A percentile compares a stretch with the other conserved stretches of the same genome.
phyloP scores from a whole-genome alignment of 2,113 vertebrate species.

The Pogonocichla stellata region DNA sequence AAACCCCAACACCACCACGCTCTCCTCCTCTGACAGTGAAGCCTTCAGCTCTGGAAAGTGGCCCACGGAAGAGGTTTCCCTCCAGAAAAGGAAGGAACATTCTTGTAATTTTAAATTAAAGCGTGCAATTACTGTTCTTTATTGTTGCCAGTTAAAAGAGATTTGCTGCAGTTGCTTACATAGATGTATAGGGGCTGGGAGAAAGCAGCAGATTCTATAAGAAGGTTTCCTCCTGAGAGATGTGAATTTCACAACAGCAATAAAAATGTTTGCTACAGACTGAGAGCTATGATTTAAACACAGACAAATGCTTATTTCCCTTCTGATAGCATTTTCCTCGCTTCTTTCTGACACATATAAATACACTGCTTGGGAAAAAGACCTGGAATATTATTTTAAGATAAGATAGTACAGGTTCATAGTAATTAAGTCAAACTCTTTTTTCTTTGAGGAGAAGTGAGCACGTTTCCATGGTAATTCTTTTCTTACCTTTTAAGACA shows the following conservation, averaged over 20 bases:
- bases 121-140: slow-evolving; percentile 52
- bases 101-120: slow-evolving; percentile 49
- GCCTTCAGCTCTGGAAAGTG: neutral
- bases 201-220: slow-evolving; percentile 37
- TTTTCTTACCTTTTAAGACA: slow-evolving; percentile 74
- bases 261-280: slow-evolving; percentile 56
- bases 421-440: slow-evolving; percentile 61
- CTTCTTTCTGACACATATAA: slow-evolving; percentile 44
- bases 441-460: slow-evolving; percentile 38
- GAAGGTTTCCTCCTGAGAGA: slow-evolving; percentile 66
- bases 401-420: slow-evolving; percentile 60
- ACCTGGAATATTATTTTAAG: slow-evolving; percentile 63
- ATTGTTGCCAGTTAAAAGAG: slow-evolving; percentile 61
- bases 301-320: slow-evolving; percentile 53
- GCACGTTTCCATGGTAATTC: slow-evolving; percentile 71
- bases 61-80: slow-evolving; percentile 10
- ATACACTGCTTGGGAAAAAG: slow-evolving; percentile 35
- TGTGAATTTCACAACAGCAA: slow-evolving; percentile 66
- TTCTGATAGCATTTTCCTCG: slow-evolving; percentile 44
- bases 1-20: neutral
- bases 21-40: neutral
- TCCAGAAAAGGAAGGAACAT: slow-evolving; percentile 41
- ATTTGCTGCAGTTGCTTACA: slow-evolving; percentile 50
- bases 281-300: slow-evolving; percentile 58
- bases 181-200: neutral